Evolutionary conservation across 2,888 invertebrate species (phyloP).

Genomic region (Dusona sp.): DNA sequence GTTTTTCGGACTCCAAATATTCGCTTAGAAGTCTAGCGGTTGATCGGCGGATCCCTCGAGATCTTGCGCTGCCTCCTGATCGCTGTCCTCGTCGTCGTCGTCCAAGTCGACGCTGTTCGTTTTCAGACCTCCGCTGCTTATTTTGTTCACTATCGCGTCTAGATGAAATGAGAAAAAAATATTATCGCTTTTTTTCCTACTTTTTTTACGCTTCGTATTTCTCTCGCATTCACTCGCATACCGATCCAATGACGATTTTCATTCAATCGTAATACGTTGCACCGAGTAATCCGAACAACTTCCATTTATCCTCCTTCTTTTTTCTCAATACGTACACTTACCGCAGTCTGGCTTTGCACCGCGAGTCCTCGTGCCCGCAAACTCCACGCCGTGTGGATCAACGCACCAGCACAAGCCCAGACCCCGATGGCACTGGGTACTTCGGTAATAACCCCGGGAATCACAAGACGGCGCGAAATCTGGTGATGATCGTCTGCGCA

Average conservation of each 20-base stretch:
- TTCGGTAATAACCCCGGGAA: conserved; percentile 93
- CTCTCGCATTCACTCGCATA: conserved; percentile 12
- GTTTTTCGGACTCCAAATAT: conserved; percentile 12
- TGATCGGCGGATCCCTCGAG: conserved; percentile 92
- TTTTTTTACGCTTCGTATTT: background rate
- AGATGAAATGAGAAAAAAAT: conserved; percentile 42
- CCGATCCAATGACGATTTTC: background rate
- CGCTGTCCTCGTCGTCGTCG: conserved; percentile 90
- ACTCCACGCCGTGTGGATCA: conserved; percentile 95
- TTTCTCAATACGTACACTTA: conserved; percentile 84
- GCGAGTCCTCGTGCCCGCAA: conserved; percentile 92
- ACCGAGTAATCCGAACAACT: background rate
- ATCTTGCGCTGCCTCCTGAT: conserved; percentile 88
- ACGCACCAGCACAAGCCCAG: conserved; percentile 97
- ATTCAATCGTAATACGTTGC: background rate
- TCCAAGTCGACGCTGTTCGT: conserved; percentile 85
- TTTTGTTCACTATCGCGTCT: conserved; percentile 85
- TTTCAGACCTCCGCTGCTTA: conserved; percentile 82
- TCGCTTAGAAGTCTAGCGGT: conserved; percentile 89
- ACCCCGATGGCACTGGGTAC: conserved; percentile 94
- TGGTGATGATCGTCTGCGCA: conserved; percentile 90
- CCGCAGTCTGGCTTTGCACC: conserved; percentile 91
- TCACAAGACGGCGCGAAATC: conserved; percentile 90
- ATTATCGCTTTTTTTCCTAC: background rate
- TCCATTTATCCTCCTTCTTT: background rate